Conservation (phyloP, 2,888 invertebrate genomes). For the Temnothorax rugatulus region DNA sequence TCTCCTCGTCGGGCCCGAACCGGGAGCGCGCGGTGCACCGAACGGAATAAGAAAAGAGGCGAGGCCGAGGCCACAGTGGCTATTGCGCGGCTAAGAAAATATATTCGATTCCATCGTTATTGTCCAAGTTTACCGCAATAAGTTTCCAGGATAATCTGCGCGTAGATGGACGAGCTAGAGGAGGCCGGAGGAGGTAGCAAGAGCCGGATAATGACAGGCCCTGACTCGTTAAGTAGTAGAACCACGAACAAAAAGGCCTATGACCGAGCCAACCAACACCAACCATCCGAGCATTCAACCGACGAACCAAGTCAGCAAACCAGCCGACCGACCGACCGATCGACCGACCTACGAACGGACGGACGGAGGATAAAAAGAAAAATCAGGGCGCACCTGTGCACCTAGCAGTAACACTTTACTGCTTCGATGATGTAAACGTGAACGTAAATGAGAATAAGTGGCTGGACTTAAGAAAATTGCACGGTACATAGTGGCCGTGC, state of each 20-base stretch:
- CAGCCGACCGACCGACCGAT: slow-evolving; percentile 57
- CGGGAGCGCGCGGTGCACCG: not conserved
- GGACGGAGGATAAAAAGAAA: slow-evolving; percentile 75
- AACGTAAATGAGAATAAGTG: slow-evolving; percentile 85
- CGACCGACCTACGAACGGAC: slow-evolving; percentile 60
- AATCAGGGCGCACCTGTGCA: slow-evolving; percentile 85
- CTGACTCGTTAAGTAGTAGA: slow-evolving; percentile 83
- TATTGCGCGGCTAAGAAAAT: slow-evolving; percentile 58
- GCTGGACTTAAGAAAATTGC: slow-evolving; percentile 83
- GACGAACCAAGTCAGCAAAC: slow-evolving; percentile 61
- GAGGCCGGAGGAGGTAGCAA: slow-evolving; percentile 75
- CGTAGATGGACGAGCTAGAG: slow-evolving; percentile 77
- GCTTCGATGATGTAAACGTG: slow-evolving; percentile 85
- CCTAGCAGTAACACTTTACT: slow-evolving; percentile 84
- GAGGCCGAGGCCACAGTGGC: slow-evolving; percentile 63
- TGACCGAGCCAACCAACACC: slow-evolving; percentile 63
- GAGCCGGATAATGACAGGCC: slow-evolving; percentile 84
- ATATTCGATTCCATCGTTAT: slow-evolving; percentile 82
- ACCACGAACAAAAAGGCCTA: slow-evolving; percentile 78
- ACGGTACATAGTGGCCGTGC: slow-evolving; percentile 66
- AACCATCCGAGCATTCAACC: slow-evolving; percentile 53
- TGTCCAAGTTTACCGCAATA: slow-evolving; percentile 84
- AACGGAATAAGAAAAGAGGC: slow-evolving; percentile 28
- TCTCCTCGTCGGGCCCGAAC: not conserved
- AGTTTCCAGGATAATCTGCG: slow-evolving; percentile 83